Evolutionary conservation across 2,797 vertebrate genomes (phyloP).

Genomic region (Hipposideros larvatus): DNA sequence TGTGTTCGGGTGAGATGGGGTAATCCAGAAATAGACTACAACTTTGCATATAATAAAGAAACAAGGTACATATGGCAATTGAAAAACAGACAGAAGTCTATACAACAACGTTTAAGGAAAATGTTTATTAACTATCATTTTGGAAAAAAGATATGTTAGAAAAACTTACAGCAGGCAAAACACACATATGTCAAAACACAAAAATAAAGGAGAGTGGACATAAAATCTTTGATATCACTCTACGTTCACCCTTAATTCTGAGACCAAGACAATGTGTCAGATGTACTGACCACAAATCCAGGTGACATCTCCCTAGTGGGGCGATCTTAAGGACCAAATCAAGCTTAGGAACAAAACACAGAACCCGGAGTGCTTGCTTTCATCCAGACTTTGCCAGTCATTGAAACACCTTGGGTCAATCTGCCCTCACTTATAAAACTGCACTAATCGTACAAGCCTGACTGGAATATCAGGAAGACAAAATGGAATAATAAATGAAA

Average conservation of each 20-base stretch:
- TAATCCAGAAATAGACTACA: background rate
- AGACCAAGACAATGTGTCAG: background rate
- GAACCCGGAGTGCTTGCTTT: background rate
- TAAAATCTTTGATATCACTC: background rate
- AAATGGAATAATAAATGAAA: background rate
- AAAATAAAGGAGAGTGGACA: background rate
- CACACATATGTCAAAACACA: background rate
- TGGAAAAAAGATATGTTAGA: background rate
- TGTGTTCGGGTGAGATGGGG: background rate
- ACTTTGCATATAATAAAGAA: background rate
- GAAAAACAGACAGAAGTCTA: background rate
- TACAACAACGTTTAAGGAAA: background rate
- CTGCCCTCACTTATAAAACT: background rate
- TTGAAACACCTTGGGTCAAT: background rate
- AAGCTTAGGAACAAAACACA: background rate
- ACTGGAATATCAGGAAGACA: background rate
- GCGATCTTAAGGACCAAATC: background rate
- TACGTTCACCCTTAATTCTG: background rate
- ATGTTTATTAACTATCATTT: background rate
- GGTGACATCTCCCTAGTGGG: background rate
- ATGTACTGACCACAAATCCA: background rate
- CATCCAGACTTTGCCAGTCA: background rate
- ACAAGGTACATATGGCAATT: background rate
- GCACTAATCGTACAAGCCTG: background rate
- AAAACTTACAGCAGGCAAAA: background rate